Percentiles rank a stretch among this genome's conserved stretches.
Evolutionary conservation across 1,140 invertebrate genomes (phyloP).

Genomic region (Diorhabda carinulata): DNA sequence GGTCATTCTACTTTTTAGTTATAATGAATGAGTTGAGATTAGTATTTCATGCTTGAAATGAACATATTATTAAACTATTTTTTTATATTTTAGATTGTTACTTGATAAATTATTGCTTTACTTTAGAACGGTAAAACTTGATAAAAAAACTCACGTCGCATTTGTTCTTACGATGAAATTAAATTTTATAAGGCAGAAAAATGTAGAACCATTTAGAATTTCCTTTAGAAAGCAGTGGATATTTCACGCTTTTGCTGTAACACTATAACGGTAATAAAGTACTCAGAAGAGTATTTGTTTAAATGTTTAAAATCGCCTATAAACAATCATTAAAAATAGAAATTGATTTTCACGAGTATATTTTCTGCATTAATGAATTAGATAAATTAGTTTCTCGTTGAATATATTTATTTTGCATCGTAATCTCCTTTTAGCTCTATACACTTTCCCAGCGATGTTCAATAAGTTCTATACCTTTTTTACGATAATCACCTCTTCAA

Average conservation of each 20-base stretch:
- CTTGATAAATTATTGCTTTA: not conserved
- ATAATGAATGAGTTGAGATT: not conserved
- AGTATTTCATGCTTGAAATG: not conserved
- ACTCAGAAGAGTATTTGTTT: too few species aligned
- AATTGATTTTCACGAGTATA: too few species aligned
- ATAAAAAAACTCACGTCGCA: not conserved
- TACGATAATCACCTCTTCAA: too few species aligned
- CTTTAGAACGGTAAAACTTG: not conserved
- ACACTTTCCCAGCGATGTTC: too few species aligned
- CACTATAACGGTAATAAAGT: not conserved
- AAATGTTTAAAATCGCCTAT: too few species aligned
- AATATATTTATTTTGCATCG: too few species aligned
- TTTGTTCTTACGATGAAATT: constrained; percentile 1
- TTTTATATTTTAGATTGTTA: not conserved
- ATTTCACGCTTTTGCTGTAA: not conserved
- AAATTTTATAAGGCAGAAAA: constrained; percentile 9
- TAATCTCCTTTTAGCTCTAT: too few species aligned
- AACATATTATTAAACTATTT: not conserved
- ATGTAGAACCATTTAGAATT: constrained; percentile 10
- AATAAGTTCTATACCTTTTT: too few species aligned
- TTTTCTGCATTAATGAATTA: too few species aligned
- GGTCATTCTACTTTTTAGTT: constrained; percentile 1
- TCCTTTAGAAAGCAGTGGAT: constrained; percentile 13
- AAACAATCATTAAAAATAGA: too few species aligned
- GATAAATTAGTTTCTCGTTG: too few species aligned